Evolutionary conservation across 2,797 vertebrate genomes (phyloP).

Genomic region (Kryptolebias ocellatus): DNA sequence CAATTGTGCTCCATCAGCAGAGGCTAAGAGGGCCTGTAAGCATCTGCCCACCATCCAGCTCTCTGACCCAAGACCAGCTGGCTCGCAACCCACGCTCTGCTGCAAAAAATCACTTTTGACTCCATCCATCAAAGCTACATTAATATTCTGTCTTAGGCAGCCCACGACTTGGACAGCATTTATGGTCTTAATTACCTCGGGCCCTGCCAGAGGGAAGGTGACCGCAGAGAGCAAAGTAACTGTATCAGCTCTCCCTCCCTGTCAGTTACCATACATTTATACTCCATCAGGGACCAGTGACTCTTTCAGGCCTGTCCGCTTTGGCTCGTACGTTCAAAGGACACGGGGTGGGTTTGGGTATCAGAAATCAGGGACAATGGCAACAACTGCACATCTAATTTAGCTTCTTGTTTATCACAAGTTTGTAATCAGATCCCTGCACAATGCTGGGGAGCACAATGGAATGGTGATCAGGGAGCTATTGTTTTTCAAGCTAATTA

Average conservation of each 20-base stretch:
- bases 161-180: constrained; percentile 68
- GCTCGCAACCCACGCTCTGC: constrained; percentile 78
- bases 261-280: constrained; percentile 81
- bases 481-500: constrained; percentile 90
- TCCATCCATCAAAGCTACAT: constrained; percentile 85
- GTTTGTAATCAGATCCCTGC: constrained; percentile 81
- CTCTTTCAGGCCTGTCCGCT: constrained; percentile 69
- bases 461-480: constrained; percentile 83
- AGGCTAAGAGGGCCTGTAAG: constrained; percentile 72
- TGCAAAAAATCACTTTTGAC: constrained; percentile 85
- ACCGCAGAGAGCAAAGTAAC: constrained; percentile 69
- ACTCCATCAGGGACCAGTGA: constrained; percentile 75
- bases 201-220: constrained; percentile 69
- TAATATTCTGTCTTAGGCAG: constrained; percentile 81
- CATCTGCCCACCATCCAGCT: constrained; percentile 72
- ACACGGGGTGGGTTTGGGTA: constrained; percentile 70
- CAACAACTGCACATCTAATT: constrained; percentile 88
- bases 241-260: constrained; percentile 68
- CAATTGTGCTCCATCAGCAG: constrained; percentile 81
- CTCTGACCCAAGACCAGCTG: constrained; percentile 81
- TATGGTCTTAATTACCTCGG: constrained; percentile 78
- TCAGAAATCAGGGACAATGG: constrained; percentile 85
- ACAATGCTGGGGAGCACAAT: constrained; percentile 82
- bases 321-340: constrained; percentile 65
- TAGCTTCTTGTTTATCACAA: constrained; percentile 85